Conservation (phyloP, 2,113 vertebrate species). For the Tretioscincus oriximinensis region DNA sequence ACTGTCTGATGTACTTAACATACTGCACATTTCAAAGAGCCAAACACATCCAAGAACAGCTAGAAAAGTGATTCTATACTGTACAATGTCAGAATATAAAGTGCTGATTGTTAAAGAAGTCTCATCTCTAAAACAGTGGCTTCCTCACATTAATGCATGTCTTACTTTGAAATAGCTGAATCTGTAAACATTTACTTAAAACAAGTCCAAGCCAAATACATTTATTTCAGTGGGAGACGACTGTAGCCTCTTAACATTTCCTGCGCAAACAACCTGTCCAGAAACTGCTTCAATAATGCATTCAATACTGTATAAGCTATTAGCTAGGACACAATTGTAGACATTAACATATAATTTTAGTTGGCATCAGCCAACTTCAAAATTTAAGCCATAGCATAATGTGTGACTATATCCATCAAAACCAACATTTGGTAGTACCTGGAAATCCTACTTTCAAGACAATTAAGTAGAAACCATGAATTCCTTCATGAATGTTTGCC, state of each 20-base stretch:
- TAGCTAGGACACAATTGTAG: constrained; percentile 39
- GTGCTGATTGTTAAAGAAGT: not conserved
- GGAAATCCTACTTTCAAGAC: no score
- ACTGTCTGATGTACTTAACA: not conserved
- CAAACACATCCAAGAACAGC: constrained; percentile 1
- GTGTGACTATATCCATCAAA: no score
- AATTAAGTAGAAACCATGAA: no score
- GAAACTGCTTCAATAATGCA: not conserved
- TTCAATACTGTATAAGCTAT: constrained; percentile 7
- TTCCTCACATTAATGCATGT: not conserved
- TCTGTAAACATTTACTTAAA: not conserved
- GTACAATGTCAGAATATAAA: not conserved
- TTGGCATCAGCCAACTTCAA: no score
- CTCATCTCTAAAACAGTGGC: rapidly evolving
- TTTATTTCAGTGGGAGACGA: not conserved
- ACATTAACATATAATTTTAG: not conserved
- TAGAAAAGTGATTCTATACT: constrained; percentile 4
- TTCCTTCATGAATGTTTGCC: no score
- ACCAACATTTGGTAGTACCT: no score
- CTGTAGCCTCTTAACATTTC: no score
- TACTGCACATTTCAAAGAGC: not conserved
- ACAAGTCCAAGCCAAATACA: not conserved
- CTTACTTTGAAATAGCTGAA: not conserved
- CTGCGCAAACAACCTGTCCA: constrained; percentile 42
- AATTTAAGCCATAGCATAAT: no score